Evolutionary conservation across 2,797 vertebrate species (phyloP), one percentile per base, ranked within the genome.

Genomic region (Pygocentrus nattereri): DNA sequence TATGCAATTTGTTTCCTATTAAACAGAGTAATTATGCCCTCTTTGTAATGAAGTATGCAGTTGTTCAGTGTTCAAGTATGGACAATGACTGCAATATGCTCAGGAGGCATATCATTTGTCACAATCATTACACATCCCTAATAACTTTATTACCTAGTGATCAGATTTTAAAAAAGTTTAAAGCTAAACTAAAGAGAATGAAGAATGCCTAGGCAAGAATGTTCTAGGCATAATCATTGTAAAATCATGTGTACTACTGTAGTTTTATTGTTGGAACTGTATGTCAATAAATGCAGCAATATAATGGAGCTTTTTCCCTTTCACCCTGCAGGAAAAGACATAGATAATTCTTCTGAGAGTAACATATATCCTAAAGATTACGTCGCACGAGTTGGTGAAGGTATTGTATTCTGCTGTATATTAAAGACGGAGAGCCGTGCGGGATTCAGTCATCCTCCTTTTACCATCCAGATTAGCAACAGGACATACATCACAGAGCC

Each of bases 351-450:
- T n/a, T 1, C 0, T 0, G 0, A 12, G 0, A 0, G 0, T 0
- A 0, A 5, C 0, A 12, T 94, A 31, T 93, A 80, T 79, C 94
- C 94, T 58, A 6, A 0, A 5, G 61, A 92, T 1, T 5, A 0
- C 18, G 0, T 16, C 0, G 54, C 85, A 5, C 0, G 52, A 5
- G 91, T 88, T 1, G 89, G 85, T 84, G 92, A 88, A 50, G 82
- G 0, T 2, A 79, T 61, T 65, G 88, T 86, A 1, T 93, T 95
- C 83, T 94, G 91, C 85, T 95, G 94, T 25, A 52, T 92, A 30
- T 0, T 92, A 56, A 19, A 59, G 19, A 82, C 87, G 0, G 31
- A 1, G 0, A 76, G 61, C 0, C 6, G 30, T 15, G 4, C 0
- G 0, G 50, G 0, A 59, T 90, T 1, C 0, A 2, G 0, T 0